Conservation (phyloP, 1,140 invertebrate species). For the Sycophaga agraensis region DNA sequence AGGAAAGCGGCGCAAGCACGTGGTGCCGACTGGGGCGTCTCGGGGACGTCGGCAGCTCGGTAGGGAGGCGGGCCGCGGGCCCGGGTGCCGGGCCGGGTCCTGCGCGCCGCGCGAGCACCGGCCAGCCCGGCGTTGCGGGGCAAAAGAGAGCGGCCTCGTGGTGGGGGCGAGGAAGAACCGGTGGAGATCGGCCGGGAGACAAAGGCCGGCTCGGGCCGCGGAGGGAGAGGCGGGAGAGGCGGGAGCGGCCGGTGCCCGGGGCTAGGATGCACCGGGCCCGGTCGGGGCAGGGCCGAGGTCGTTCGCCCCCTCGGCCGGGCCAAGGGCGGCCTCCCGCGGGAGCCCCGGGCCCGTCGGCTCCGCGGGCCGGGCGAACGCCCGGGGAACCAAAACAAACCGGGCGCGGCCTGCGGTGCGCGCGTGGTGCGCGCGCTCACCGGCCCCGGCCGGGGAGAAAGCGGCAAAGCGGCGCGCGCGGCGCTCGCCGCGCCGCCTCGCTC, state of each 20-base stretch:
- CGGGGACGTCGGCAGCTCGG: too few species aligned
- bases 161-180: not conserved
- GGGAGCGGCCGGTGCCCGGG: conserved; percentile 54
- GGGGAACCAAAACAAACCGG: conserved; percentile 59
- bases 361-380: conserved; percentile 54
- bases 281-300: not conserved
- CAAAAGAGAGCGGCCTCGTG: too few species aligned
- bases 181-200: too few species aligned
- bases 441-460: too few species aligned
- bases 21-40: too few species aligned
- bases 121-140: too few species aligned
- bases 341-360: not conserved
- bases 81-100: too few species aligned
- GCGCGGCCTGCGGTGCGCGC: conserved; percentile 27
- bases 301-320: too few species aligned
- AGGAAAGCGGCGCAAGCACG: too few species aligned
- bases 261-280: conserved; percentile 56
- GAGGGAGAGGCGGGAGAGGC: conserved; percentile 10
- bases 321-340: not conserved
- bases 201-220: too few species aligned
- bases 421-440: not conserved
- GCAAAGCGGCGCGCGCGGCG: not conserved
- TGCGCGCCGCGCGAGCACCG: too few species aligned
- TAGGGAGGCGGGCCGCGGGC: too few species aligned
- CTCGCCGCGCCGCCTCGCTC: not conserved